A percentile compares a stretch with the other conserved stretches of the same genome.
Conservation (phyloP, 1,140 invertebrate genomes). For the Cheumatopsyche charites region DNA sequence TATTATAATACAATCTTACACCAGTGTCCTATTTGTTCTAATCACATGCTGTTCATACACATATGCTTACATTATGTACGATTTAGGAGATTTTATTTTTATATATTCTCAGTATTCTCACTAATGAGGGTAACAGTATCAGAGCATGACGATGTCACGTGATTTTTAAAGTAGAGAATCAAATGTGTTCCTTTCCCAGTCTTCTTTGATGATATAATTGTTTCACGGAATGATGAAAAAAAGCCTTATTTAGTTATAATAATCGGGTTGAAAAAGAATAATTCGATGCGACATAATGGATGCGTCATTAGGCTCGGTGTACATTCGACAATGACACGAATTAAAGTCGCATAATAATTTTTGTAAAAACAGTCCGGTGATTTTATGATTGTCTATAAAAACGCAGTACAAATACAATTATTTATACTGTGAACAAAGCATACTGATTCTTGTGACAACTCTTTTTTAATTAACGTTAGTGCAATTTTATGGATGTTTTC, state of each 20-base stretch:
- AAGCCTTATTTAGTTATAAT: background rate
- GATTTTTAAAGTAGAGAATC: constrained; percentile 23
- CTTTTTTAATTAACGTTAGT: too few species aligned
- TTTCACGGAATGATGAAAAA: background rate
- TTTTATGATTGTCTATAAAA: too few species aligned
- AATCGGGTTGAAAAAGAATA: background rate
- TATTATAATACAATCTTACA: too few species aligned
- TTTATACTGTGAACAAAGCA: too few species aligned
- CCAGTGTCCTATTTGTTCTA: too few species aligned
- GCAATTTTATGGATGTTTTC: too few species aligned
- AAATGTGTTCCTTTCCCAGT: constrained; percentile 10
- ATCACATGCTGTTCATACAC: too few species aligned
- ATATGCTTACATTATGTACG: too few species aligned
- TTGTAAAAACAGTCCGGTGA: too few species aligned
- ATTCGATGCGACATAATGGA: background rate
- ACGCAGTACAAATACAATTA: too few species aligned
- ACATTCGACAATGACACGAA: constrained; percentile 14
- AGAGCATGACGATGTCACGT: constrained; percentile 37
- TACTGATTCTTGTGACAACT: too few species aligned
- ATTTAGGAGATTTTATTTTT: too few species aligned
- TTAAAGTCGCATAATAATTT: constrained; percentile 2
- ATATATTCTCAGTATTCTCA: background rate
- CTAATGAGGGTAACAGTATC: constrained; percentile 35
- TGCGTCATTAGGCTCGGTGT: background rate
- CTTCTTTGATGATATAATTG: background rate